Percentiles rank a stretch among this genome's conserved stretches.
Evolutionary conservation across 2,113 vertebrate genomes (phyloP).

Genomic region (Gadus macrocephalus): DNA sequence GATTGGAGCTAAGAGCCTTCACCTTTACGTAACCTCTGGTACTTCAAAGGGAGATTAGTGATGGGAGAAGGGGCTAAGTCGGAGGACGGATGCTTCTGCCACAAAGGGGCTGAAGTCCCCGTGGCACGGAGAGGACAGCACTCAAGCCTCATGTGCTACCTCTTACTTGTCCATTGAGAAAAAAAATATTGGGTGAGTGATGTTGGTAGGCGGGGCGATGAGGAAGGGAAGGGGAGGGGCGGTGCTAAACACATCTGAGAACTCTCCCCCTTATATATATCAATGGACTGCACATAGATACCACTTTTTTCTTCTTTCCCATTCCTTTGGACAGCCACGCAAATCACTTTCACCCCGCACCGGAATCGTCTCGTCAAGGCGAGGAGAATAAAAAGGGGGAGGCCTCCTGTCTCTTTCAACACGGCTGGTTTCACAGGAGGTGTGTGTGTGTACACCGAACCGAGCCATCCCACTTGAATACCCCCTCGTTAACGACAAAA

Average conservation of each 20-base stretch:
- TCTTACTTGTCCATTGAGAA: conserved; percentile 15
- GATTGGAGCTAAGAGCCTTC: conserved; percentile 40
- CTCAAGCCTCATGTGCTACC: conserved; percentile 27
- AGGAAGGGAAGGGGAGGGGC: conserved; percentile 9
- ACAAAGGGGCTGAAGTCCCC: conserved; percentile 17
- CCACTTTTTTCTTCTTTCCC: background rate
- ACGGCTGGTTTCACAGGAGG: too few relatives aligned
- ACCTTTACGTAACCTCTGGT: conserved; percentile 50
- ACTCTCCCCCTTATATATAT: background rate
- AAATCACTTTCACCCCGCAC: background rate
- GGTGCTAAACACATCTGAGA: conserved; percentile 8
- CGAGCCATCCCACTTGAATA: conserved; percentile 8
- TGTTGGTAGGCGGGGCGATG: background rate
- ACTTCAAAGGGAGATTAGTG: conserved; percentile 70
- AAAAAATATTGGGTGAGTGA: background rate
- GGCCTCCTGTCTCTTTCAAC: too few relatives aligned
- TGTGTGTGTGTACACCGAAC: background rate
- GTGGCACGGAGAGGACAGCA: conserved; percentile 8
- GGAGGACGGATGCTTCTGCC: conserved; percentile 31
- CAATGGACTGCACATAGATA: too few relatives aligned
- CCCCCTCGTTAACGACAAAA: conserved; percentile 7
- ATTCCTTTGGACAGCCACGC: background rate
- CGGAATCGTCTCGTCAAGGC: background rate
- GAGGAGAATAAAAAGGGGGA: background rate
- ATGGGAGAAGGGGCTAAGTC: conserved; percentile 15